Evolutionary conservation across 2,797 vertebrate species (phyloP), one percentile per base, ranked within the genome.

Genomic region (Periparus ater): DNA sequence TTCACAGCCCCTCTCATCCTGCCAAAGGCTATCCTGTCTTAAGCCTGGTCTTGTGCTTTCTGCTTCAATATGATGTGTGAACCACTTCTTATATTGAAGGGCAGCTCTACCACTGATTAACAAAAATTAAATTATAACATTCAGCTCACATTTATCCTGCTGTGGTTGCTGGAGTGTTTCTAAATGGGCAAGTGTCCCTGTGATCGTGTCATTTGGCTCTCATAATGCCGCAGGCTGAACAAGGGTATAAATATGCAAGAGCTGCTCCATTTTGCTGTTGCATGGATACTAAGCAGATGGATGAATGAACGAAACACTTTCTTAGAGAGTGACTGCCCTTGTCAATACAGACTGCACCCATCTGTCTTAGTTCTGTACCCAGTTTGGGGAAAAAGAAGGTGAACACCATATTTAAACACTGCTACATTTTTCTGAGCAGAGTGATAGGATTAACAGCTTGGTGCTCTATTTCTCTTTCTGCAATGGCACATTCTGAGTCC

Each of bases 191-290:
- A 71, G 90, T 16, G 75, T 96, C 95, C 94, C 95, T 96, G 80
- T 88, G 94, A 97, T 97, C 10, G 0, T 92, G 88, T 95, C 84
- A 94, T 97, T 96, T 57, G 65, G 82, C 82, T 84, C 92, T 96
- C 58, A 84, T 50, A 93, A 61, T 55, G 85, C 89, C 36, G 55
- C 91, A 95, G 92, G 82, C 91, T 96, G 76, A 95, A 93, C 54
- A 93, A 91, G 90, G 84, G 68, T 94, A 95, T 96, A 96, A 97
- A 98, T 97, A 97, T 96, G 91, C 93, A 95, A 95, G 96, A 89
- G 72, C 91, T 90, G 81, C 75, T 97, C 91, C 93, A 55, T 95
- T 97, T 96, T 38, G 15, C 88, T 89, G 77, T 95, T 93, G 85
- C 90, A 14, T 96, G 85, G 96, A 96, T 97, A 96, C 93, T 34